A percentile compares a stretch with the other conserved stretches of the same genome.
Evolutionary conservation across 2,113 vertebrate genomes (phyloP).

Genomic region (Melanotaenia duboulayi): DNA sequence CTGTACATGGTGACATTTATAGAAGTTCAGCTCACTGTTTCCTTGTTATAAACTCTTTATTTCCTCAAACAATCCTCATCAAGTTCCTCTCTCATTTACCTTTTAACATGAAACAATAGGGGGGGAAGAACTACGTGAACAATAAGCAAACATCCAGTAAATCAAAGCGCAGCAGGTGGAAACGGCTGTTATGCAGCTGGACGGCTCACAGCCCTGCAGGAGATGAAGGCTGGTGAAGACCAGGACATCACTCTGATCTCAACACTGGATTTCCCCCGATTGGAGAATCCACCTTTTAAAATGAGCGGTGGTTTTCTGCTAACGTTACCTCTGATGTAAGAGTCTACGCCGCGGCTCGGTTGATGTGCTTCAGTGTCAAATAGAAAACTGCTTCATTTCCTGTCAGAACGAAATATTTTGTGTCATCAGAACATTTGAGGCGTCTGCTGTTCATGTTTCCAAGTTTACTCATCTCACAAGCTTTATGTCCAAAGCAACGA

Average conservation of each 20-base stretch:
- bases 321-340: too few species aligned
- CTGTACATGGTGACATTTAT: not conserved
- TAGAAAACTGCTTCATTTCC: not conserved
- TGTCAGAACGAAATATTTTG: not conserved
- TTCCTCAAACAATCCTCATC: not conserved
- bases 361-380: constrained; percentile 2
- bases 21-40: constrained; percentile 40
- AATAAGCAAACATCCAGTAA: not conserved
- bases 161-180: not conserved
- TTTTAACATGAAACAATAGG: not conserved
- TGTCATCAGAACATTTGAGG: constrained; percentile 1
- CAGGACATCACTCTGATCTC: too few species aligned
- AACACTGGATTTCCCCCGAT: too few species aligned
- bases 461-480: too few species aligned
- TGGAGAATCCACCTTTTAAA: too few species aligned
- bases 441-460: too few species aligned
- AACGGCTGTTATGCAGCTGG: too few species aligned
- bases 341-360: too few species aligned
- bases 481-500: too few species aligned
- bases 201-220: too few species aligned
- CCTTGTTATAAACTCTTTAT: not conserved
- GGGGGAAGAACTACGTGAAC: not conserved
- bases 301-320: too few species aligned
- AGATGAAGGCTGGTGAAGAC: too few species aligned
- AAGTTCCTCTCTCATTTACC: constrained; percentile 6